phyloP scores from a whole-genome alignment of 2,797 vertebrate species.

The Meriones psammophilus region DNA sequence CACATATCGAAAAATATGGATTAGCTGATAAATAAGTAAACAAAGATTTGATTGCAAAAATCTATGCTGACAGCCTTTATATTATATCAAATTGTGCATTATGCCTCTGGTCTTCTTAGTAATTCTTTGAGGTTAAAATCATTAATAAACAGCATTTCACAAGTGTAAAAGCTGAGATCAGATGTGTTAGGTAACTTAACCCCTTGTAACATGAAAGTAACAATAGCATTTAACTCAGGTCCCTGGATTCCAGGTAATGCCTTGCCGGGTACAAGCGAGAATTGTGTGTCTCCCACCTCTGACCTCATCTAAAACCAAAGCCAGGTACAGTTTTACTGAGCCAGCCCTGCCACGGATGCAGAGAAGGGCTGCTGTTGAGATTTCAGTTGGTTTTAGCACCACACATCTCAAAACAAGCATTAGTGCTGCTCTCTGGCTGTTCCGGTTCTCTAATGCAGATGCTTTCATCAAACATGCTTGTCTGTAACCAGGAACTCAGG shows the following conservation, averaged over 20 bases:
- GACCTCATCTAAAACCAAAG: background rate
- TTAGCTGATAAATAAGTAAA: background rate
- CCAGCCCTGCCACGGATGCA: background rate
- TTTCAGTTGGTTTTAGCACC: background rate
- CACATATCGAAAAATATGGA: background rate
- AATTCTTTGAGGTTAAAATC: background rate
- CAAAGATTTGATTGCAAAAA: conserved; percentile 3
- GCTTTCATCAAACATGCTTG: conserved; percentile 9
- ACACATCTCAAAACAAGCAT: conserved; percentile 31
- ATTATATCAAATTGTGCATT: background rate
- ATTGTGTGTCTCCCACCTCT: background rate
- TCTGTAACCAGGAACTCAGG: conserved; percentile 36
- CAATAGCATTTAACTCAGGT: background rate
- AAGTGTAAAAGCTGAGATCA: background rate
- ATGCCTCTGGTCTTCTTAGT: background rate
- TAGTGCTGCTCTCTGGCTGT: background rate
- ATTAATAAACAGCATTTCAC: conserved; percentile 4
- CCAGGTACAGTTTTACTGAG: background rate
- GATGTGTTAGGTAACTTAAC: background rate
- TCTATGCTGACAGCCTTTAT: background rate
- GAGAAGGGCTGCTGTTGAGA: background rate
- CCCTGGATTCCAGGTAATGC: background rate
- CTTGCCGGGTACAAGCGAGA: background rate
- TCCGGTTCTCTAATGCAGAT: background rate
- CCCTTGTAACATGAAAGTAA: background rate